Evolutionary conservation across 2,113 vertebrate species (phyloP).

Genomic region (Ascaphus truei): DNA sequence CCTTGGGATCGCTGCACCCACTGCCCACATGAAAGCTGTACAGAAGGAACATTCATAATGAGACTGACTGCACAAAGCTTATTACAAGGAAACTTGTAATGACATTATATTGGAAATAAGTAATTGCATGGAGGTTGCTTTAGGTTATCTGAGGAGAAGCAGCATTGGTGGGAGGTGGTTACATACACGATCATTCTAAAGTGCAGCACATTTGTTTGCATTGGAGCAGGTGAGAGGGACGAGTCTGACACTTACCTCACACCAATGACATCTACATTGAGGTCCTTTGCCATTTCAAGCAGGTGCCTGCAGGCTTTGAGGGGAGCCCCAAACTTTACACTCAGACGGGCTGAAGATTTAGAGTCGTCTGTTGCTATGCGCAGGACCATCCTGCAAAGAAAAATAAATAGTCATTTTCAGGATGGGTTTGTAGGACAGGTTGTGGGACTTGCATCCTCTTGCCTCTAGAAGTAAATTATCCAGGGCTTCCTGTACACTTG

Average conservation of each 20-base stretch:
- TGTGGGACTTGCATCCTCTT: accelerated
- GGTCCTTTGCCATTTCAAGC: conserved; percentile 61
- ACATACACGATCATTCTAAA: too few relatives aligned
- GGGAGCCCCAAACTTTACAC: conserved; percentile 51
- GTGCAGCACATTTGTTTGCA: too few relatives aligned
- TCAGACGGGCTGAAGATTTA: conserved; percentile 41
- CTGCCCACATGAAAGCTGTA: conserved; percentile 65
- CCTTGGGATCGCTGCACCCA: conserved; percentile 49
- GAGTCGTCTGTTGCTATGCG: conserved; percentile 52
- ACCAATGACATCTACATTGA: conserved; percentile 63
- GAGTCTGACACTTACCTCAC: conserved; percentile 55
- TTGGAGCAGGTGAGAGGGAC: too few relatives aligned
- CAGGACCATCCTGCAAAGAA: conserved; percentile 59
- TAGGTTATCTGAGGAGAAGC: neutral
- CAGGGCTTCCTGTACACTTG: neutral
- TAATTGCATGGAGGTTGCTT: neutral
- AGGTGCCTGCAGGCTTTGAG: conserved; percentile 60
- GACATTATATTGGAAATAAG: neutral
- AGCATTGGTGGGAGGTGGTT: too few relatives aligned
- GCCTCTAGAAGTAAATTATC: neutral
- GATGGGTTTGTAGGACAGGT: neutral
- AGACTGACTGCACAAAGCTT: neutral
- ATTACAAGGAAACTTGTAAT: too few relatives aligned
- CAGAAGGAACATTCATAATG: conserved; percentile 10
- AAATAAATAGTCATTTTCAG: neutral